phyloP scores from a whole-genome alignment of 1,140 invertebrate genomes.

The Octopus sinensis region DNA sequence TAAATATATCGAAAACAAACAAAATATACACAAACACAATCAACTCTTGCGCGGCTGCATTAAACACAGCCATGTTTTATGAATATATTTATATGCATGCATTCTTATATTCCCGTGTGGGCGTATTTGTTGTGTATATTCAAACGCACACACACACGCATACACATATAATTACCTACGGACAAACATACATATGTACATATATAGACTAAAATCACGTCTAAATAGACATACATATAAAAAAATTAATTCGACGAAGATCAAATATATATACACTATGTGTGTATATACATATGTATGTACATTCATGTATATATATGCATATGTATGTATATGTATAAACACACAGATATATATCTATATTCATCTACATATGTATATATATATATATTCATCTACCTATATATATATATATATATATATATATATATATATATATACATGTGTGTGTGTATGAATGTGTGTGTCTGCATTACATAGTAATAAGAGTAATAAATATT shows the following conservation, averaged over 20 bases:
- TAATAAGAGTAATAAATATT: background rate
- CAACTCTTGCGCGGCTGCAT: too few species aligned
- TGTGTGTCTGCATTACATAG: background rate
- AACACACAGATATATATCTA: background rate
- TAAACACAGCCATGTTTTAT: background rate
- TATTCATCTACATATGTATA: background rate
- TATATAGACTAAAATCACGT: background rate
- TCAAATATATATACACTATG: background rate
- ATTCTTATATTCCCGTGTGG: background rate
- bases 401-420: background rate
- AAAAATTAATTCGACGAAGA: background rate
- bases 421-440: conserved; percentile 5
- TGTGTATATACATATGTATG: background rate
- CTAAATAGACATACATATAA: background rate
- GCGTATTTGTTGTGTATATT: background rate
- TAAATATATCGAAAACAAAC: too few species aligned
- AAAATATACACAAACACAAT: too few species aligned
- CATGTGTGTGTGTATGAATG: background rate
- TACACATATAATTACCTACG: background rate
- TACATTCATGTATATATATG: background rate
- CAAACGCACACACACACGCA: background rate
- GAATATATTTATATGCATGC: background rate
- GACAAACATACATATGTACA: background rate
- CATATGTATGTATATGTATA: background rate
- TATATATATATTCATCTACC: background rate